These are phyloP conservation scores for Pygoscelis antarcticus DNA, from an alignment of 2,113 vertebrate species.

Conservation along the genomic window DNA sequence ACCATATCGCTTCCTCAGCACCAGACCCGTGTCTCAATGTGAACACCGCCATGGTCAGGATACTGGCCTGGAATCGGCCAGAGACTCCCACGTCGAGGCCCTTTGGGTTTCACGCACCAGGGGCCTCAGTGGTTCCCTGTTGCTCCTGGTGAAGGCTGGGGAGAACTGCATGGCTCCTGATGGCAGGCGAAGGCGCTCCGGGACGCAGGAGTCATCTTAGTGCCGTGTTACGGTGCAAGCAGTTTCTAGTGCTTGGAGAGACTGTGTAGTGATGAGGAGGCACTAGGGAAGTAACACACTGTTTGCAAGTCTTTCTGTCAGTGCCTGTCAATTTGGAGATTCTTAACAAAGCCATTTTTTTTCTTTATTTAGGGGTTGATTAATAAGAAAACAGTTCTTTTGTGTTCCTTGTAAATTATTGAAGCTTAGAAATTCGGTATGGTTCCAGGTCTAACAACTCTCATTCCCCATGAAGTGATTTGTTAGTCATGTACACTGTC, in stretches of 20 bases:
- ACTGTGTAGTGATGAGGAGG: background rate
- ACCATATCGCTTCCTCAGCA: background rate
- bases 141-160: background rate
- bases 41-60: background rate
- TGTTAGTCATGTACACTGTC: background rate
- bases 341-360: background rate
- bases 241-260: background rate
- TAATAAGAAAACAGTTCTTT: background rate
- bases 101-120: rapidly evolving
- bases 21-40: rapidly evolving
- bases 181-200: rapidly evolving
- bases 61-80: background rate
- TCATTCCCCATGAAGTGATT: background rate
- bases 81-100: background rate
- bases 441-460: background rate
- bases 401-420: background rate
- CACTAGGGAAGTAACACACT: rapidly evolving
- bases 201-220: background rate
- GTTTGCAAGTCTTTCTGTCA: background rate
- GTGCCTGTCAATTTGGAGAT: background rate
- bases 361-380: background rate
- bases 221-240: background rate
- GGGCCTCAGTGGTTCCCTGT: rapidly evolving
- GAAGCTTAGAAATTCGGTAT: background rate
- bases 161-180: background rate